phyloP scores from a whole-genome alignment of 1,140 invertebrate species.

The Drosophila navojoa region DNA sequence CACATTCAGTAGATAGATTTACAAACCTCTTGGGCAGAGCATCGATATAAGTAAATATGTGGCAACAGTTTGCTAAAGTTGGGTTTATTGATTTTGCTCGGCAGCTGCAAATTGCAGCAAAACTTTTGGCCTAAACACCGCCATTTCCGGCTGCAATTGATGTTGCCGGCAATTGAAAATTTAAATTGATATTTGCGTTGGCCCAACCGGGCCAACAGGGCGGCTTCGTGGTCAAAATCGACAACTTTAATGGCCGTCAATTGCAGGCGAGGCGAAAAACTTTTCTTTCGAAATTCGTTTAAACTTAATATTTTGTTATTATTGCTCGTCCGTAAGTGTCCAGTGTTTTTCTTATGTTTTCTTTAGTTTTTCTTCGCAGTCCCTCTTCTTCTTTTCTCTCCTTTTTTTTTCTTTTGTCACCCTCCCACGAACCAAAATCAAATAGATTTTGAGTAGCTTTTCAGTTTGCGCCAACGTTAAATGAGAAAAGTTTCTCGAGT shows the following conservation, averaged over 20 bases:
- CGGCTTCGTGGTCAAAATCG: constrained; percentile 4
- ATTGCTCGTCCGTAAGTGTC: constrained; percentile 57
- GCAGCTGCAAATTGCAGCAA: constrained; percentile 40
- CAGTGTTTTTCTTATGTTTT: constrained; percentile 56
- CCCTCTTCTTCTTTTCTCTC: neutral
- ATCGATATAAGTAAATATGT: constrained; percentile 42
- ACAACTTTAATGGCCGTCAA: constrained; percentile 71
- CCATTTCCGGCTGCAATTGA: constrained; percentile 29
- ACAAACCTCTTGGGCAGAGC: neutral
- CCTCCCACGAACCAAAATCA: constrained; percentile 41
- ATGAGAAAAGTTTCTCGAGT: constrained; percentile 77
- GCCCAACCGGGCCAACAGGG: neutral
- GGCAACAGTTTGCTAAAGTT: constrained; percentile 36
- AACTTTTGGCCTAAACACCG: constrained; percentile 40
- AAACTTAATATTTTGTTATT: constrained; percentile 79
- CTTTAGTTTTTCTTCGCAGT: neutral
- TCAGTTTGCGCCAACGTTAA: constrained; percentile 76
- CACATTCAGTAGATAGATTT: neutral
- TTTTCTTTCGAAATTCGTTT: constrained; percentile 59
- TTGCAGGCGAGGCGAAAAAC: constrained; percentile 52
- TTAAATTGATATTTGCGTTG: constrained; percentile 70
- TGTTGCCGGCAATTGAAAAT: constrained; percentile 64
- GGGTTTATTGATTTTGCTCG: constrained; percentile 43
- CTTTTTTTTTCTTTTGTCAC: constrained; percentile 7
- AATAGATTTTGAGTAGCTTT: constrained; percentile 82